These are phyloP conservation scores for Nesospiza acunhae DNA, from an alignment of 2,113 vertebrate species.

Conservation along the genomic window DNA sequence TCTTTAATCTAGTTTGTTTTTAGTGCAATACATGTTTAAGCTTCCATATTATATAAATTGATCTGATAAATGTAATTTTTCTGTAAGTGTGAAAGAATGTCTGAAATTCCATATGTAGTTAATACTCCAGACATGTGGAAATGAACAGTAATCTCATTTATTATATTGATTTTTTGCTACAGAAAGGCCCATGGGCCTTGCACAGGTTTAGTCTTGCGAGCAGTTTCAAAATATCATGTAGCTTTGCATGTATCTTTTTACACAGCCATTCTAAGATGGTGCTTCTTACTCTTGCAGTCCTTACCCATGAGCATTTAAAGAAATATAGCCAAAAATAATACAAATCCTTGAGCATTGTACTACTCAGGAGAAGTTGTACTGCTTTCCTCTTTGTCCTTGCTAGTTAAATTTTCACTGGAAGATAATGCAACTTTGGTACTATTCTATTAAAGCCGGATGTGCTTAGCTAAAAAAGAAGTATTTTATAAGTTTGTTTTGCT, in stretches of 20 bases:
- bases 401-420: neutral
- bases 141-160: neutral
- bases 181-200: neutral
- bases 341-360: neutral
- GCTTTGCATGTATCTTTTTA: neutral
- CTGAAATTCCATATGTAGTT: neutral
- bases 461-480: slow-evolving; percentile 27
- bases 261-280: neutral
- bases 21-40: neutral
- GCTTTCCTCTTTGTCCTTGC: neutral
- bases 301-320: neutral
- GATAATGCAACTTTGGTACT: neutral
- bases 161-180: neutral
- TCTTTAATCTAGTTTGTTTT: neutral
- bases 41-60: neutral
- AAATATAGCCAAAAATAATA: neutral
- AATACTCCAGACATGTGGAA: neutral
- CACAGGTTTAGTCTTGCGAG: neutral
- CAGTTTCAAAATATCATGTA: neutral
- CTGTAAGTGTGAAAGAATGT: neutral
- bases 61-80: neutral
- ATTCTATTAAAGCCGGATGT: slow-evolving; percentile 22
- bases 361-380: neutral
- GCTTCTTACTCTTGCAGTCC: neutral
- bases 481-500: slow-evolving; percentile 57